These are phyloP conservation scores for Blera fallax DNA, from an alignment of 2,888 invertebrate species.

Conservation along the genomic window DNA sequence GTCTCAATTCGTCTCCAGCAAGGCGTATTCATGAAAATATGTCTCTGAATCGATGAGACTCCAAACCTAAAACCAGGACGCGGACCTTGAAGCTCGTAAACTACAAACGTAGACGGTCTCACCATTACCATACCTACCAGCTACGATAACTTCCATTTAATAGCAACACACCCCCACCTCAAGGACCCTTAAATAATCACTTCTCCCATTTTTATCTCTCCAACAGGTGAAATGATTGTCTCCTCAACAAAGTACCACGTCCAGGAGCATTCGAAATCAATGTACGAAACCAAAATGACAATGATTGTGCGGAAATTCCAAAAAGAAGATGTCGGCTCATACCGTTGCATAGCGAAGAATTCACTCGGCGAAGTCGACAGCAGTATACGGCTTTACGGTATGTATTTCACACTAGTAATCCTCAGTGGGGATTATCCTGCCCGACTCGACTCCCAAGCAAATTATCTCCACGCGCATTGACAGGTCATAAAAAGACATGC, in stretches of 20 bases:
- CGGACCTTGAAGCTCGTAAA: no score
- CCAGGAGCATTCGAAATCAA: conserved; percentile 86
- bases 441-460: conserved; percentile 29
- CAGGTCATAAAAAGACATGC: conserved; percentile 50
- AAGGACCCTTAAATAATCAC: background rate
- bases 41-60: no score
- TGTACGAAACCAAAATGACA: conserved; percentile 92
- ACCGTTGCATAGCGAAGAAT: conserved; percentile 93
- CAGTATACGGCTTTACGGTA: conserved; percentile 93
- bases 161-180: background rate
- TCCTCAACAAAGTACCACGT: conserved; percentile 91
- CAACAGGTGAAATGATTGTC: conserved; percentile 91
- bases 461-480: conserved; percentile 49
- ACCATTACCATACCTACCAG: conserved; percentile 66
- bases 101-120: background rate
- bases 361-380: conserved; percentile 94
- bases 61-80: no score
- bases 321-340: conserved; percentile 89
- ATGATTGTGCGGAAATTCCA: conserved; percentile 89
- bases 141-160: no score
- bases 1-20: no score
- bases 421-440: conserved; percentile 30
- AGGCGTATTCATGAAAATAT: no score
- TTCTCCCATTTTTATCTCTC: background rate
- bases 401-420: conserved; percentile 75